Conservation (phyloP, 2,113 vertebrate species). For the Numenius arquata region DNA sequence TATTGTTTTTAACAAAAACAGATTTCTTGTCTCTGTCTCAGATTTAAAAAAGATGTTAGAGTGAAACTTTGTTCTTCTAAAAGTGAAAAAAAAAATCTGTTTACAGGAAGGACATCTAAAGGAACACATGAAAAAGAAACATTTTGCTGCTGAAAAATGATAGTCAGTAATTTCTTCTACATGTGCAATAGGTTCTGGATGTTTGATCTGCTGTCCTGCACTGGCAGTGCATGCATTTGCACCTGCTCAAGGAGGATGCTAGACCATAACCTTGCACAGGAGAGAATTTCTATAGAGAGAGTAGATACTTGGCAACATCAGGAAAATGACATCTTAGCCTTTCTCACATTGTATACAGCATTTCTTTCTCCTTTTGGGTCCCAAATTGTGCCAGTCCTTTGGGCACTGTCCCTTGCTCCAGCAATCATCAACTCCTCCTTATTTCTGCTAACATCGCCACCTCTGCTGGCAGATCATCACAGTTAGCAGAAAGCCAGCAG, state of each 20-base stretch:
- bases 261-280: neutral
- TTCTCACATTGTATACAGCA: neutral
- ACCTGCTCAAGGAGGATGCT: neutral
- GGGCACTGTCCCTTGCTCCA: neutral
- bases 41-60: neutral
- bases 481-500: neutral
- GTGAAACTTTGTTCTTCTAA: neutral
- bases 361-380: neutral
- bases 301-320: neutral
- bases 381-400: neutral
- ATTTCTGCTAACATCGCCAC: neutral
- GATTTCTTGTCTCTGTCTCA: neutral
- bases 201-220: neutral
- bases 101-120: neutral
- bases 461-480: neutral
- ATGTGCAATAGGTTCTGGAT: neutral
- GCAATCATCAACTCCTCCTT: neutral
- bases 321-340: neutral
- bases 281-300: neutral
- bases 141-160: neutral
- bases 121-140: neutral
- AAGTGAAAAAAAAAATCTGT: neutral
- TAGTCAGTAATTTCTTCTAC: neutral
- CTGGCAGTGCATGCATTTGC: neutral
- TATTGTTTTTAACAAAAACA: neutral